phyloP scores from a whole-genome alignment of 2,113 vertebrate genomes.

The Mungos mungo region DNA sequence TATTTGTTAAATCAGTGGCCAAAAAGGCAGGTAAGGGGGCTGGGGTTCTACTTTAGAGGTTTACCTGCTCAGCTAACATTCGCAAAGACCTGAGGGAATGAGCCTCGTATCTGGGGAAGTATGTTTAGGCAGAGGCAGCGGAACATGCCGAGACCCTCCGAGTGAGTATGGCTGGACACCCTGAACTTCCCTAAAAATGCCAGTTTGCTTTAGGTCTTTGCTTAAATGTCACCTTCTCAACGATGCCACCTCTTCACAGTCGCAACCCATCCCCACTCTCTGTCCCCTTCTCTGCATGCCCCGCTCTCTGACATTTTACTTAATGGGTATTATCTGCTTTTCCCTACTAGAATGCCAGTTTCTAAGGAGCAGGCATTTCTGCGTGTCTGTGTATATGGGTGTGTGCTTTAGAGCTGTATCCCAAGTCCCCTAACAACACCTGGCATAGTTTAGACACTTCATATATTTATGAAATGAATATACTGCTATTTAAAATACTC shows the following conservation, averaged over 20 bases:
- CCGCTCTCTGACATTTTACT: not conserved
- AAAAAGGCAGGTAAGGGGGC: not conserved
- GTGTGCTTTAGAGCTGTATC: not conserved
- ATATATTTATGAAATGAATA: not conserved
- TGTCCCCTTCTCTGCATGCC: not conserved
- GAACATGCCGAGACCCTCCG: not conserved
- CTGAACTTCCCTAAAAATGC: not conserved
- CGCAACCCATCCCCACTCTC: rapidly evolving
- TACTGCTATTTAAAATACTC: not conserved
- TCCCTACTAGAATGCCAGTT: not conserved
- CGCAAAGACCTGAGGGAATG: not conserved
- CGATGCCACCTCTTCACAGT: not conserved
- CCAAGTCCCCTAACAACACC: not conserved
- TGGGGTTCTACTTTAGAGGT: not conserved
- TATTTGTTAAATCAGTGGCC: not conserved
- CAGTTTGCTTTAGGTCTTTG: not conserved
- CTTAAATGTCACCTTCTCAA: not conserved
- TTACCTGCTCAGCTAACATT: not conserved
- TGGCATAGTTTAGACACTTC: not conserved
- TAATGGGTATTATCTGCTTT: not conserved
- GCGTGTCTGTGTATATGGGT: not conserved
- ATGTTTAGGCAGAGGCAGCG: not conserved
- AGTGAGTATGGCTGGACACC: not conserved
- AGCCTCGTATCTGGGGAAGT: too few relatives aligned
- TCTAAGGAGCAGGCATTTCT: not conserved